phyloP scores from a whole-genome alignment of 2,888 invertebrate species.

The Perdita meconis region DNA sequence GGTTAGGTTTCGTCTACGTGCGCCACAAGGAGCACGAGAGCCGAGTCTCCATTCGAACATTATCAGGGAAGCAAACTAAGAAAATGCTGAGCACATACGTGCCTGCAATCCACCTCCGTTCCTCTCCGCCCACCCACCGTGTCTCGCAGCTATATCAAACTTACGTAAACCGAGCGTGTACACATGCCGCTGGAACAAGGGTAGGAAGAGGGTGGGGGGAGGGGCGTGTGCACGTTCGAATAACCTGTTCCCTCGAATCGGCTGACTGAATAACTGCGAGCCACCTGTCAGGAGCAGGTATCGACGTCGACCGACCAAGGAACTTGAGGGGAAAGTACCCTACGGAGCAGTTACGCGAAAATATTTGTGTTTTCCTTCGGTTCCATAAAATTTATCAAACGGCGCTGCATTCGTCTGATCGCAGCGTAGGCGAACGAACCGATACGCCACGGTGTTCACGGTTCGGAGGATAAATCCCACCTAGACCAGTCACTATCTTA shows the following conservation, averaged over 20 bases:
- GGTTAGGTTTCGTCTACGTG: slow-evolving; percentile 3
- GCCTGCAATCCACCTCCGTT: background rate
- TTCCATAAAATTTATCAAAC: slow-evolving; percentile 80
- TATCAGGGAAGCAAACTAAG: background rate
- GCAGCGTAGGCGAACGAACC: slow-evolving; percentile 6
- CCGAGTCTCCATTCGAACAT: background rate
- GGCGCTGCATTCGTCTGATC: slow-evolving; percentile 44
- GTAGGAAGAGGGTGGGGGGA: no score
- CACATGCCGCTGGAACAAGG: slow-evolving; percentile 6
- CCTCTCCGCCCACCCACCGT: no score
- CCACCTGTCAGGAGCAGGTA: slow-evolving; percentile 78
- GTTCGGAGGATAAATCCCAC: slow-evolving; percentile 21
- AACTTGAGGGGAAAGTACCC: slow-evolving; percentile 60
- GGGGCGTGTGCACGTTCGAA: slow-evolving; percentile 53
- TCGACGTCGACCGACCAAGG: slow-evolving; percentile 66
- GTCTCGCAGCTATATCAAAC: slow-evolving; percentile 1
- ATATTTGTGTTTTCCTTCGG: slow-evolving; percentile 76
- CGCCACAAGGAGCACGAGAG: background rate
- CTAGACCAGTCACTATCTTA: slow-evolving; percentile 25
- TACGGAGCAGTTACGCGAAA: slow-evolving; percentile 73
- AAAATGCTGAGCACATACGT: slow-evolving; percentile 22
- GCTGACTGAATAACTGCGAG: slow-evolving; percentile 76
- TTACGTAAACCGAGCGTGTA: slow-evolving; percentile 38
- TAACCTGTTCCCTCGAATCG: slow-evolving; percentile 69
- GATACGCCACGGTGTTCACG: slow-evolving; percentile 17